phyloP scores from a whole-genome alignment of 2,888 invertebrate genomes.

The Protula sp. region DNA sequence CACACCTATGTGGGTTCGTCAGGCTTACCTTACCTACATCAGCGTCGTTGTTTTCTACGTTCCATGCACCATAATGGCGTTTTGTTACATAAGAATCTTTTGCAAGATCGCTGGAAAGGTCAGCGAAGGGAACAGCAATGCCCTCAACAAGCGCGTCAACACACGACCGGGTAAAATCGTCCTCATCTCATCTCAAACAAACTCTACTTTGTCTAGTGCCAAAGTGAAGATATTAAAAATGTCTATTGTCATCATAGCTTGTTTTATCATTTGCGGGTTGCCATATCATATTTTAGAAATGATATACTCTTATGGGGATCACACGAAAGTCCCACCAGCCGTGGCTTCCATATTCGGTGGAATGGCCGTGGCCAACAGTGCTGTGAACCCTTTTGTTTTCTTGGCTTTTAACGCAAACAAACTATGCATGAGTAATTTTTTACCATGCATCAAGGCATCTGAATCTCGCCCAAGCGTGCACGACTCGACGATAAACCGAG shows the following conservation, averaged over 20 bases:
- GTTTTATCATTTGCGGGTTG: conserved; percentile 47
- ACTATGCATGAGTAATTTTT: background rate
- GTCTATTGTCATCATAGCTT: conserved; percentile 49
- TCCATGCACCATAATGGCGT: conserved; percentile 41
- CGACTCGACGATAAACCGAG: background rate
- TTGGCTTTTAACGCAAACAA: conserved; percentile 39
- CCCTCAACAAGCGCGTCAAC: conserved; percentile 27
- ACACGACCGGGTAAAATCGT: conserved; percentile 32
- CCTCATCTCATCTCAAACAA: conserved; percentile 39
- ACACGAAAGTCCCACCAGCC: conserved; percentile 25
- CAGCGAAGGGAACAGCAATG: conserved; percentile 30
- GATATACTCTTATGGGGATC: conserved; percentile 46
- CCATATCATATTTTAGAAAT: conserved; percentile 51
- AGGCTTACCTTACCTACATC: conserved; percentile 40
- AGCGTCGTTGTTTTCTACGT: conserved; percentile 42
- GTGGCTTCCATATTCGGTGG: conserved; percentile 42
- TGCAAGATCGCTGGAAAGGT: conserved; percentile 46
- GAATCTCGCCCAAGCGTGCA: background rate
- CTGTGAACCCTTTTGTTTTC: conserved; percentile 49
- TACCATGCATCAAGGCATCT: background rate
- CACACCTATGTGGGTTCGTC: conserved; percentile 33
- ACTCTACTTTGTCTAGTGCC: conserved; percentile 47
- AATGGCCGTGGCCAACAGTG: conserved; percentile 48
- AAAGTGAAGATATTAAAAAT: conserved; percentile 53
- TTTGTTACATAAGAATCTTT: conserved; percentile 49